phyloP scores from a whole-genome alignment of 2,888 invertebrate species.

The Apodemia zela region DNA sequence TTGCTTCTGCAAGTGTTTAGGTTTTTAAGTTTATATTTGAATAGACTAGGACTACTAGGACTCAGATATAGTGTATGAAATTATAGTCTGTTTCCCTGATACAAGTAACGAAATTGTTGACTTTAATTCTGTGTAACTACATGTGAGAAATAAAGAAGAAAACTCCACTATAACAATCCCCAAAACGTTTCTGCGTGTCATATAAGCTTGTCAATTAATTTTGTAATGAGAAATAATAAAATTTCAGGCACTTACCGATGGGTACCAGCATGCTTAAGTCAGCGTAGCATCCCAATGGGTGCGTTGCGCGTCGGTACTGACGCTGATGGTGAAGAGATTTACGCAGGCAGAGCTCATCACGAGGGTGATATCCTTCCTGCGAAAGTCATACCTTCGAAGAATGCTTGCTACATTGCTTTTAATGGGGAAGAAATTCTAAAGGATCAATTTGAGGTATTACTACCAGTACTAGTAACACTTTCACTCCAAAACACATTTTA shows the following conservation, averaged over 20 bases:
- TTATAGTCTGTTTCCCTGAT: no score
- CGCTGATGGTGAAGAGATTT: slow-evolving; percentile 85
- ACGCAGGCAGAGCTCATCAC: slow-evolving; percentile 85
- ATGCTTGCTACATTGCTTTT: slow-evolving; percentile 83
- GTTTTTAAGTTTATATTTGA: no score
- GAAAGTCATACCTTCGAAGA: slow-evolving; percentile 83
- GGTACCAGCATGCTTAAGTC: slow-evolving; percentile 72
- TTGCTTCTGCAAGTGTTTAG: no score
- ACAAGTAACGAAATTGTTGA: no score
- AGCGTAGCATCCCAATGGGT: slow-evolving; percentile 70
- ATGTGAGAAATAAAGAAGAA: no score
- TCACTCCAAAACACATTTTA: slow-evolving; percentile 20
- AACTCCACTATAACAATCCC: no score
- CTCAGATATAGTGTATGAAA: no score
- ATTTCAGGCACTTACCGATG: slow-evolving; percentile 70
- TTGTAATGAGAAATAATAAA: not conserved
- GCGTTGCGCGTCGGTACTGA: slow-evolving; percentile 83
- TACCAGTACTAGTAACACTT: no score
- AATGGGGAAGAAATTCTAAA: slow-evolving; percentile 83
- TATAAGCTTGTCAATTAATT: no score
- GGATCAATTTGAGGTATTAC: slow-evolving; percentile 83
- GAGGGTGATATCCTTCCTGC: slow-evolving; percentile 84
- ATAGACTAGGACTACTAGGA: no score
- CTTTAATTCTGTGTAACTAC: no score
- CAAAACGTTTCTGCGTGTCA: no score